Evolutionary conservation across 2,113 vertebrate genomes (phyloP), one percentile per base, ranked within the genome.

Genomic region (Chloroceryle aenea): DNA sequence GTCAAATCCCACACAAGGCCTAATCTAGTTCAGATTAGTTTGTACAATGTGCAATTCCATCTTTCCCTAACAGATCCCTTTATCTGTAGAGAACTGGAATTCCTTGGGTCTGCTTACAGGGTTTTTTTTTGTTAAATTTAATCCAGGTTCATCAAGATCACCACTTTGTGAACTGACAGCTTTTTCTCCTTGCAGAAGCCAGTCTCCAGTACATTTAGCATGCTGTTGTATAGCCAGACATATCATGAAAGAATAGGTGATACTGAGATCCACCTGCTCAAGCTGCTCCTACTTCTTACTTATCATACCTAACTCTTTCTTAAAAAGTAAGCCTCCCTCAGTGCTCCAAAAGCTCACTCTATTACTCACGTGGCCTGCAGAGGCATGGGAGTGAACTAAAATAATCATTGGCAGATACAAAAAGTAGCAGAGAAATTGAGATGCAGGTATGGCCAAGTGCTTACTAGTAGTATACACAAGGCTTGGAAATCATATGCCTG

Each of bases 401-500:
- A 69, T 25, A 69, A 43, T 23, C 30, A 20, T 0, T 12, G 48
- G 58, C 53, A 85, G 30, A 19, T 25, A 43, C 12, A 72, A 68
- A 72, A 59, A 11, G 30, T 14, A 64, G 18, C 27, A n/a, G 66
- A 14, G 32, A 93, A 88, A 16, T 30, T 3, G 64, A 73, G 56
- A 38, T 1, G 2, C 26, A 48, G 85, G 48, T 34, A 72, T 0
- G 16, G 87, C 64, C 73, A 81, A 78, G 43, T 16, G 29, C 56
- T 87, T 2, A 0, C 62, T 61, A 48, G 52, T 27, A 87, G 66
- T 47, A 40, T 0, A 2, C 3, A 3, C 30, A n/a, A 13, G 27
- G 53, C n/a, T 76, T 56, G 67, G 66, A 85, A 82, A 61, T 4
- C 2, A 1, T 43, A 55, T 0, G 26, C 16, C 43, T 64, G 25